A percentile compares a stretch with the other conserved stretches of the same genome.
These are phyloP conservation scores for Lapara coniferarum DNA, from an alignment of 2,888 invertebrate species.

Conservation along the genomic window DNA sequence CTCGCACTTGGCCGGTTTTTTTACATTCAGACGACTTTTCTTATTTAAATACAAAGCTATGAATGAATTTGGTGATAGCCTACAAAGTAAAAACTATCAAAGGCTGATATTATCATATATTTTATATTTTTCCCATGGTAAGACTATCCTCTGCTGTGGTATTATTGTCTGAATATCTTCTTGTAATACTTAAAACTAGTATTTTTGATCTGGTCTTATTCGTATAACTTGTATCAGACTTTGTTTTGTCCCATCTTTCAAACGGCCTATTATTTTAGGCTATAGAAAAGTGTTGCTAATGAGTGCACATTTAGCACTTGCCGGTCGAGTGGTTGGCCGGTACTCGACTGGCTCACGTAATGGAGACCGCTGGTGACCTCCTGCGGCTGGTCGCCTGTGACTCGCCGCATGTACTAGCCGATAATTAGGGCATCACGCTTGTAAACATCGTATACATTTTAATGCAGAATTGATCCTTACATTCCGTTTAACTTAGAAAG, in stretches of 20 bases:
- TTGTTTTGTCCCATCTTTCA: not conserved
- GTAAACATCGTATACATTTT: not conserved
- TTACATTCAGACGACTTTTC: too few species aligned
- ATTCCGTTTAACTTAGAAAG: too few species aligned
- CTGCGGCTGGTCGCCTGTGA: constrained; percentile 22
- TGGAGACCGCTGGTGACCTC: constrained; percentile 20
- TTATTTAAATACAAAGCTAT: too few species aligned
- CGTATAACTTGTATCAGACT: too few species aligned
- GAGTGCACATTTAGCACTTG: constrained; percentile 49
- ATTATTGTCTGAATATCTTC: too few species aligned
- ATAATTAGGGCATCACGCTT: constrained; percentile 7
- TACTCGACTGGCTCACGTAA: constrained; percentile 8
- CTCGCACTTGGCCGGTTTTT: too few species aligned
- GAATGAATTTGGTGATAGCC: too few species aligned
- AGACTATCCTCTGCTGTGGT: too few species aligned
- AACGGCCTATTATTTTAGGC: too few species aligned
- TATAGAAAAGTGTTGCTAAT: constrained; percentile 39
- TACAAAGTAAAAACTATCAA: too few species aligned
- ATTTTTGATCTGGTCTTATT: not conserved
- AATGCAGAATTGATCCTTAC: not conserved
- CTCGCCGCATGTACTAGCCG: constrained; percentile 15
- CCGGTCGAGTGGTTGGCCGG: constrained; percentile 37
- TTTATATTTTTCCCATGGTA: too few species aligned
- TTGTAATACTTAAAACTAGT: not conserved
- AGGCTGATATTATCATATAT: too few species aligned